Base-by-base conservation (phyloP, 1,140 invertebrate genomes). In the Drosophila sechellia region DNA sequence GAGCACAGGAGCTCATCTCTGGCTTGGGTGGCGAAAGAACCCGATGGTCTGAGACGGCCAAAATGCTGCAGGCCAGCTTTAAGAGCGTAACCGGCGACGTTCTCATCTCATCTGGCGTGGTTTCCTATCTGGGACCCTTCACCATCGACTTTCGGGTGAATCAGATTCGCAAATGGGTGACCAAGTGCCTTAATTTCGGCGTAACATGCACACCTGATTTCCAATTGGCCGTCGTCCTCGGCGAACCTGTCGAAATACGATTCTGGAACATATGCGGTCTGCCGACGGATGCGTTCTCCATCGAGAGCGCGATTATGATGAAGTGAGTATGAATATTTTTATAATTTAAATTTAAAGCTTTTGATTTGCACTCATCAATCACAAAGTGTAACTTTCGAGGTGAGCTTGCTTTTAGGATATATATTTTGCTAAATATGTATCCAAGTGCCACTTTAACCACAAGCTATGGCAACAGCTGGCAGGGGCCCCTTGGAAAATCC, bases 231-330 rank as follows among this genome's bases (percentile, higher is more conserved):
- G 94, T 95, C 13, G 94, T 96, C 20, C 93, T 99, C 0, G 98
- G 98, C 3, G 96, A 98, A 84, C 95, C 97, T 2, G 96, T 99
- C n/a, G 93, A 95, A 52, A 97, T 97, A 57, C 95, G 96, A 85
- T 95, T 96, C 46, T 99, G 98, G 98, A 98, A 97, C 80, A 98
- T 98, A 53, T 95, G 95, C 73, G 98, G 97, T 0, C 90, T 99
- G 43, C 98, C 98, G 0, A 95, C 94, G 20, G 98, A 99, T 91
- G 94, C 94, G 22, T 99, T 98, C 92, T 98, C 97, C 17, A 94
- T 98, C 53, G 97, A 99, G 77, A 99, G 98, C 91, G 98, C 95
- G 52, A 97, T 99, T 75, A 98, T 99, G 85, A 95, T 97, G 52
- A 95, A 94, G 95, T 96, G 92, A 92, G 91, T 91, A 50, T 0